Evolutionary conservation across 2,797 vertebrate genomes (phyloP).

Genomic region (Loriculus beryllinus): DNA sequence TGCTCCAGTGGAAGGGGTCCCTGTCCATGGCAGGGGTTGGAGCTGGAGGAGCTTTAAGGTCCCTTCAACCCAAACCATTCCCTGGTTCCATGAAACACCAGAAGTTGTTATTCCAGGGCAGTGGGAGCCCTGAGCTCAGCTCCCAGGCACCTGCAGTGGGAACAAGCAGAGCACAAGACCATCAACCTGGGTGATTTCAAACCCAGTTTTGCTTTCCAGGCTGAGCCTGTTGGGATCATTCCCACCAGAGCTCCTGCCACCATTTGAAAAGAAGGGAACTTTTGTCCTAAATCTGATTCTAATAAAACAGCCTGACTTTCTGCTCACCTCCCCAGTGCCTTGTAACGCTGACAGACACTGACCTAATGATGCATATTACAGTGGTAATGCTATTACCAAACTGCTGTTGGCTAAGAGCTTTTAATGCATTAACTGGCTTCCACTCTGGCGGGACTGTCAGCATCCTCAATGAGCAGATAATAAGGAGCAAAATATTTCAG

Average conservation of each 20-base stretch:
- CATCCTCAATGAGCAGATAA: slow-evolving; percentile 69
- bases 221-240: neutral
- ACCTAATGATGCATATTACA: slow-evolving; percentile 21
- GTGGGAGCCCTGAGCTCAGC: neutral
- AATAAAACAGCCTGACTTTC: neutral
- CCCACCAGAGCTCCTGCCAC: neutral
- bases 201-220: neutral
- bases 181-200: fast-evolving
- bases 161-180: fast-evolving
- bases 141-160: neutral
- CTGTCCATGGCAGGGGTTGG: fast-evolving
- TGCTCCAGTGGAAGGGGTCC: neutral
- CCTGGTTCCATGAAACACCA: neutral
- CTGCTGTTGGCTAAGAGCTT: slow-evolving; percentile 16
- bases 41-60: fast-evolving
- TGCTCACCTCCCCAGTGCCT: neutral
- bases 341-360: neutral
- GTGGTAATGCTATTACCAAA: neutral
- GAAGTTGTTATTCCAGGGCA: neutral
- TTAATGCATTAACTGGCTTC: slow-evolving; percentile 57
- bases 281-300: neutral
- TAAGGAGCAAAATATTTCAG: slow-evolving; percentile 72
- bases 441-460: slow-evolving; percentile 16
- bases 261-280: neutral
- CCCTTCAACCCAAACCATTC: neutral